phyloP scores from a whole-genome alignment of 2,113 vertebrate species.

The Chroicocephalus ridibundus region DNA sequence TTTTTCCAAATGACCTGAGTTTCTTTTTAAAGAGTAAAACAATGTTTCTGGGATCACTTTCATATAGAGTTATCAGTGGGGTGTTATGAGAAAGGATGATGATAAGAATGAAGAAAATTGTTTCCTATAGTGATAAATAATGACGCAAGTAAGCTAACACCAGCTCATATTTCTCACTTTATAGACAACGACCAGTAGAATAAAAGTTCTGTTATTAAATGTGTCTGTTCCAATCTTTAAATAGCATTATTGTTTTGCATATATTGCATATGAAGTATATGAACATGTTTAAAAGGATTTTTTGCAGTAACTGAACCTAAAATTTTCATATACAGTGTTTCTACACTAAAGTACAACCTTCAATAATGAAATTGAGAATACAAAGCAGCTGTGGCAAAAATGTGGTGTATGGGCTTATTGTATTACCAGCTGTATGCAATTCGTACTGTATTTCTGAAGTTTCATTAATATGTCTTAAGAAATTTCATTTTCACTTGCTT shows the following conservation, averaged over 20 bases:
- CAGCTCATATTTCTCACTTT: background rate
- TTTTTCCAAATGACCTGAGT: background rate
- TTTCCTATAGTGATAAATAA: background rate
- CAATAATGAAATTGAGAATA: background rate
- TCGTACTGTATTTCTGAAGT: slow-evolving; percentile 46
- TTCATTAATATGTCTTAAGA: slow-evolving; percentile 57
- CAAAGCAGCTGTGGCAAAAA: slow-evolving; percentile 43
- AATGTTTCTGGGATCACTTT: background rate
- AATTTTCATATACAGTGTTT: background rate
- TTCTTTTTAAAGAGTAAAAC: background rate
- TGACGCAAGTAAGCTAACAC: background rate
- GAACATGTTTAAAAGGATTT: background rate
- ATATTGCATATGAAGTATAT: background rate
- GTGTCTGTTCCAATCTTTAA: background rate
- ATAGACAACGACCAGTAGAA: background rate
- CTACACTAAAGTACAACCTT: background rate
- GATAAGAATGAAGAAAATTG: background rate
- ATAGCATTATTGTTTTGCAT: background rate
- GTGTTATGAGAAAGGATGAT: background rate
- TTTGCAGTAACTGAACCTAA: background rate
- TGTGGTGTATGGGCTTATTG: background rate
- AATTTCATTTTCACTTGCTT: slow-evolving; percentile 68
- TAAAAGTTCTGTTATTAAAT: background rate
- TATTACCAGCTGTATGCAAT: slow-evolving; percentile 29
- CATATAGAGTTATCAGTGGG: background rate